A percentile compares a stretch with the other conserved stretches of the same genome.
These are phyloP conservation scores for Melozone crissalis DNA, from an alignment of 2,113 vertebrate genomes.

Conservation along the genomic window DNA sequence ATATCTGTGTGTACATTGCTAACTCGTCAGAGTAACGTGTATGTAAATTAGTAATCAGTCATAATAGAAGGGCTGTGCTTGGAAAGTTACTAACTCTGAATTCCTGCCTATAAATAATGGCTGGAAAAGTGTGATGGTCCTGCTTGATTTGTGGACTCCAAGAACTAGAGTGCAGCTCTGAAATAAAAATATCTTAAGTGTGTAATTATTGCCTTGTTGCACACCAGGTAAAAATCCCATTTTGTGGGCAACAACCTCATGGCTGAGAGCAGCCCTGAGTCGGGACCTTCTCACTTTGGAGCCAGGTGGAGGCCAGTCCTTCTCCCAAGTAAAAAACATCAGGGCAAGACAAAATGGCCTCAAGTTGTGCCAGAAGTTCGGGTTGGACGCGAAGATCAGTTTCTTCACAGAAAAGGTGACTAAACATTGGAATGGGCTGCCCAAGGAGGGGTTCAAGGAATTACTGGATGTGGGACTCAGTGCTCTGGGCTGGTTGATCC, in stretches of 20 bases:
- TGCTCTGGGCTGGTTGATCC: not conserved
- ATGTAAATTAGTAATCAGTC: not conserved
- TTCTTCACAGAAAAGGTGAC: not conserved
- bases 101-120: not conserved
- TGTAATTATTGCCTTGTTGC: not conserved
- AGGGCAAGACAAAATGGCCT: not conserved
- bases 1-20: not conserved
- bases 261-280: not conserved
- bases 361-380: not conserved
- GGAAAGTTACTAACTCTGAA: not conserved
- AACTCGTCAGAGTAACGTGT: not conserved
- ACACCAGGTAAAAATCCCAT: not conserved
- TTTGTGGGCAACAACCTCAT: not conserved
- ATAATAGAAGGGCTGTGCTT: not conserved
- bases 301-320: too few relatives aligned
- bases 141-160: fast-evolving
- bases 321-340: too few relatives aligned
- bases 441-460: not conserved
- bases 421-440: not conserved
- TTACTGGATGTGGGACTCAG: not conserved
- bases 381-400: not conserved
- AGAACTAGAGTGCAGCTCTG: not conserved
- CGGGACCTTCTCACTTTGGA: not conserved
- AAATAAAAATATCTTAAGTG: not conserved
- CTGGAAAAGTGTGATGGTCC: fast-evolving